phyloP scores from a whole-genome alignment of 2,113 vertebrate species.

The Myanophis thanlyinensis region DNA sequence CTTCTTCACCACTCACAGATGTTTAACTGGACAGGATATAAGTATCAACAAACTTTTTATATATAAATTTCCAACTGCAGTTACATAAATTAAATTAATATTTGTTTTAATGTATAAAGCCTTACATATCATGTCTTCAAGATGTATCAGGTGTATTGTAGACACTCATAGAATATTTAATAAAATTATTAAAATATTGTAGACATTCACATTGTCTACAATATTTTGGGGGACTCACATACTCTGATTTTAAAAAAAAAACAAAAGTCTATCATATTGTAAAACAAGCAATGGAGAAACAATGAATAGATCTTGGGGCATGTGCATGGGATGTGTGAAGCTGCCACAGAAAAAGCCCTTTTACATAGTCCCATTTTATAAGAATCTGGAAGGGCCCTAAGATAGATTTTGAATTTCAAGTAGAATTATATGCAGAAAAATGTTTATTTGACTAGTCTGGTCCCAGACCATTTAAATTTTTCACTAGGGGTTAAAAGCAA shows the following conservation, averaged over 20 bases:
- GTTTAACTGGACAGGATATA: too few relatives aligned
- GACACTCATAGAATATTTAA: neutral
- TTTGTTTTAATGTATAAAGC: neutral
- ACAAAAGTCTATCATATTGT: neutral
- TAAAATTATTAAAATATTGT: too few relatives aligned
- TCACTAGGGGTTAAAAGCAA: neutral
- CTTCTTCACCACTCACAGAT: too few relatives aligned
- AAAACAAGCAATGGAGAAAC: neutral
- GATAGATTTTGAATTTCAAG: neutral
- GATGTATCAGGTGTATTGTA: neutral
- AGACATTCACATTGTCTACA: neutral
- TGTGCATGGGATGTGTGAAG: neutral
- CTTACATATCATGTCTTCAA: neutral
- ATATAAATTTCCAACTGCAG: neutral
- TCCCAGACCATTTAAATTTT: neutral
- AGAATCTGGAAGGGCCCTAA: neutral
- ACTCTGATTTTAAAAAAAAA: neutral
- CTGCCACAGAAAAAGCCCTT: neutral
- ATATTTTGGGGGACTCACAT: neutral
- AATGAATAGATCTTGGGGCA: neutral
- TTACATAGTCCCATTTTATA: neutral
- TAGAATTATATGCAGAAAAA: neutral
- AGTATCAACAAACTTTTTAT: neutral
- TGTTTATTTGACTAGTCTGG: neutral
- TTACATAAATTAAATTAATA: neutral